Base-by-base conservation (phyloP, 2,888 invertebrate species). In the Dasysyrphus albostriatus region DNA sequence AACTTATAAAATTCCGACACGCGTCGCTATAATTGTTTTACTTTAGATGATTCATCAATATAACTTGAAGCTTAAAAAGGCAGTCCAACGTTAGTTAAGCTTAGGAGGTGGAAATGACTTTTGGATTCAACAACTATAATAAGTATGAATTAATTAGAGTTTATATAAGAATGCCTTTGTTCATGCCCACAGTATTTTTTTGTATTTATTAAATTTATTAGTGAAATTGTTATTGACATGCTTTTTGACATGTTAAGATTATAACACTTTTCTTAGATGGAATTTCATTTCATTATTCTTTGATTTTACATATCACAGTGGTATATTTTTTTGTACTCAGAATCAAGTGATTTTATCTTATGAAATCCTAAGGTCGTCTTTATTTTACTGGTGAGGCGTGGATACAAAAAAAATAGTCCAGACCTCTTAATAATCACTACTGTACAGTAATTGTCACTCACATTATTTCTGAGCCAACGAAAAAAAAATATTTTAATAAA, bases 41-140 rank as follows among this genome's bases (percentile, higher is more conserved):
- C 58, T 58, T 39, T 10, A 72, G 58, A 84, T 79, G 79, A 79
- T 42, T 84, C 83, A 84, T 79, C 74, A 39, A 77, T 32, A 14
- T 56, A 76, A 61, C 19, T 67, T 16, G 37, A 42, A 58, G 79
- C 58, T 65, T 39, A 59, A 79, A 63, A 69, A 69, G 83, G 78
- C 58, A 63, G 63, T 16, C 51, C 70, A 12, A n/a, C 37, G n/a
- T 34, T 54, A 54, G 24, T 56, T 34, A 29, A 34, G 19, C 14
- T 10, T 5, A n/a, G 59, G 42, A 74, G 69, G 70, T 79, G 75
- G 75, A 77, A 49, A 75, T 70, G 42, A 51, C 59, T 77, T 73
- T 73, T 54, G 10, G 39, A 67, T 39, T 84, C 29, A 75, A 79
- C 63, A 63, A 8, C 29, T 59, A n/a, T 78, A 78, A 14, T 29